phyloP scores from a whole-genome alignment of 2,888 invertebrate species.

The Drosophila picticornis region DNA sequence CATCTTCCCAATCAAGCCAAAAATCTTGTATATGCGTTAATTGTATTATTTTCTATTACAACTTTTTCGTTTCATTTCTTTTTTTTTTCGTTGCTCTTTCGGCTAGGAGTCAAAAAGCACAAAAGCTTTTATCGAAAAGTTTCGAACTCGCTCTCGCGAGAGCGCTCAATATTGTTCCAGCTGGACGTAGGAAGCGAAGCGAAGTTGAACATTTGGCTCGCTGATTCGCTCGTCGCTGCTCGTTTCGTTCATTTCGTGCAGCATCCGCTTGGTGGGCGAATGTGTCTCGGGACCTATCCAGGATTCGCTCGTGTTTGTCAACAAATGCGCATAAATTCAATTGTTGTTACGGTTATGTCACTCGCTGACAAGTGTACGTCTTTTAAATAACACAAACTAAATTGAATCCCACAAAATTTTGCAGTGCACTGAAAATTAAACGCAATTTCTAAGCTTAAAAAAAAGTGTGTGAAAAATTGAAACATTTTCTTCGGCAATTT shows the following conservation, averaged over 20 bases:
- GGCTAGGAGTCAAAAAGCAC: conserved; percentile 51
- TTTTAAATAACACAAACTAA: conserved; percentile 2
- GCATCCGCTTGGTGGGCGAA: conserved; percentile 55
- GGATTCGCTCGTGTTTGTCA: conserved; percentile 49
- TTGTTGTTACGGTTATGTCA: conserved; percentile 56
- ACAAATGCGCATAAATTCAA: conserved; percentile 60
- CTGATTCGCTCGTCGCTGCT: background rate
- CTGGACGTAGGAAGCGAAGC: conserved; percentile 33
- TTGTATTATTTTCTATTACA: conserved; percentile 60
- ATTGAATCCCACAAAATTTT: background rate
- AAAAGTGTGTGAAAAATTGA: background rate
- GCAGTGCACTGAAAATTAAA: conserved; percentile 34
- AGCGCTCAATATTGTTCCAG: conserved; percentile 13
- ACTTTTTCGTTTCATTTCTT: conserved; percentile 28
- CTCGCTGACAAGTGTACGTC: conserved; percentile 27
- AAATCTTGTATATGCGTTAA: conserved; percentile 53
- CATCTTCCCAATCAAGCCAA: conserved; percentile 31
- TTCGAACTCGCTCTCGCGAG: conserved; percentile 33
- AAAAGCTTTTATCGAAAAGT: conserved; percentile 39
- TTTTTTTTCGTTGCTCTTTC: background rate
- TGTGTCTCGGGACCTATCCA: conserved; percentile 36
- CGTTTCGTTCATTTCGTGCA: conserved; percentile 52
- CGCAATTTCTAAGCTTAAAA: background rate
- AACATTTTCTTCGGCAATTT: background rate
- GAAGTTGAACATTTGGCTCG: conserved; percentile 17